Evolutionary conservation across 2,888 invertebrate genomes (phyloP), one percentile per base, ranked within the genome.

Genomic region (Adineta ricciae): DNA sequence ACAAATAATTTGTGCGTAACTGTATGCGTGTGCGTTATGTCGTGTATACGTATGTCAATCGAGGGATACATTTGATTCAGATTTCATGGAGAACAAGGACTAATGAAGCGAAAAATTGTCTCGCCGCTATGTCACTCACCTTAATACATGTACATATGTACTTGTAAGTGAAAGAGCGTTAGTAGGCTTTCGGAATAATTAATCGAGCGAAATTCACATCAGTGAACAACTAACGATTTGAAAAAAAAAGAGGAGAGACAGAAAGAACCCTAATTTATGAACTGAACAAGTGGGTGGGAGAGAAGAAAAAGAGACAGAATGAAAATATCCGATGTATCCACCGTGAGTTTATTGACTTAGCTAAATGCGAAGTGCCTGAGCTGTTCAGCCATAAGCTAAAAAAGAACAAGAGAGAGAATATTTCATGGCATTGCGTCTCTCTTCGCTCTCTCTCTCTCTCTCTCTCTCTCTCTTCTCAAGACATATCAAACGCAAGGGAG

Each of bases 61-160:
- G n/a, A 41, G 38, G 73, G 36, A 78, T 78, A 78, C 41, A n/a
- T 78, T 78, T 78, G 38, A 41, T 38, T 78, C n/a, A 78, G 78
- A 41, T 78, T 78, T 78, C 41, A 78, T 36, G 32, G 32, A 64
- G 64, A 64, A 36, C 64, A 64, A 41, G 32, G 41, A 78, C 78
- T 78, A 78, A 78, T 78, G 78, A 78, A 78, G 19, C 78, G 78
- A 24, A 78, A 41, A 78, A 41, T 78, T 41, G 41, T 78, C 41
- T 78, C 32, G 64, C 32, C 64, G 16, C 32, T 64, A 64, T 32
- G 19, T 64, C 32, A 78, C 78, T 41, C 41, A 78, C 38, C 41
- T 36, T 21, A 78, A 78, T 78, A 41, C 16, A 78, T 41, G 27
- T 64, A 64, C 27, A 64, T 64, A 64, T 64, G 5, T 24, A 41